Percentiles rank a stretch among this genome's conserved stretches.
These are phyloP conservation scores for Notothenia coriiceps DNA, from an alignment of 2,113 vertebrate genomes.

Conservation along the genomic window DNA sequence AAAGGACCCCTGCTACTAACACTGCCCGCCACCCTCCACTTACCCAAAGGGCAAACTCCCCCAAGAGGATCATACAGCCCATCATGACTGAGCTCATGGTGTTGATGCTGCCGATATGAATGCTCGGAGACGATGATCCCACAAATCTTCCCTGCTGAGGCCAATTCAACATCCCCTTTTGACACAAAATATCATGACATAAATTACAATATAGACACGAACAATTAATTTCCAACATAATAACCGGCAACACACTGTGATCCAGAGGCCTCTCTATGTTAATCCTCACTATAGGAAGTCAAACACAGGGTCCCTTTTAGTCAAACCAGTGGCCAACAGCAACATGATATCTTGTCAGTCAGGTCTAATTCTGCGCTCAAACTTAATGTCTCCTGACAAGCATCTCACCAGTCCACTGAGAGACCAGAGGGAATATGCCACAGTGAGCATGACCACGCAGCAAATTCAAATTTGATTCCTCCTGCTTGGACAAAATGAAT, in stretches of 20 bases:
- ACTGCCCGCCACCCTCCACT: constrained; percentile 47
- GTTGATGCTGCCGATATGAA: constrained; percentile 43
- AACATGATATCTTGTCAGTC: constrained; percentile 72
- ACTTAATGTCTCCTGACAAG: constrained; percentile 78
- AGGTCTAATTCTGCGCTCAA: constrained; percentile 72
- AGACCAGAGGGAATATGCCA: constrained; percentile 66
- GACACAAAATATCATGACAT: constrained; percentile 39
- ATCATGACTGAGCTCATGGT: constrained; percentile 61
- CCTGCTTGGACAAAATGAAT: constrained; percentile 66
- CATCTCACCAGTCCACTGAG: constrained; percentile 60
- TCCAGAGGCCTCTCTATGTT: constrained; percentile 20
- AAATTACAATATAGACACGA: constrained; percentile 16
- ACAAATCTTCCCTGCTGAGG: constrained; percentile 35
- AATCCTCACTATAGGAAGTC: constrained; percentile 36
- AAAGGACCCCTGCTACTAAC: constrained; percentile 61
- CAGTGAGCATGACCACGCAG: constrained; percentile 68
- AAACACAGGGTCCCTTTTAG: constrained; percentile 30
- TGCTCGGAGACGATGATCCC: constrained; percentile 21
- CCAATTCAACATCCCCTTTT: constrained; percentile 19
- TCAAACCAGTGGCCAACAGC: constrained; percentile 60
- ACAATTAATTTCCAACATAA: constrained; percentile 18
- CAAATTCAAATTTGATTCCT: constrained; percentile 73
- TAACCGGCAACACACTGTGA: constrained; percentile 27
- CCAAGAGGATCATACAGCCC: constrained; percentile 66
- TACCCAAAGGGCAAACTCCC: constrained; percentile 74